Evolutionary conservation across 1,140 invertebrate species (phyloP).

Genomic region (Drosophila kurseongensis): DNA sequence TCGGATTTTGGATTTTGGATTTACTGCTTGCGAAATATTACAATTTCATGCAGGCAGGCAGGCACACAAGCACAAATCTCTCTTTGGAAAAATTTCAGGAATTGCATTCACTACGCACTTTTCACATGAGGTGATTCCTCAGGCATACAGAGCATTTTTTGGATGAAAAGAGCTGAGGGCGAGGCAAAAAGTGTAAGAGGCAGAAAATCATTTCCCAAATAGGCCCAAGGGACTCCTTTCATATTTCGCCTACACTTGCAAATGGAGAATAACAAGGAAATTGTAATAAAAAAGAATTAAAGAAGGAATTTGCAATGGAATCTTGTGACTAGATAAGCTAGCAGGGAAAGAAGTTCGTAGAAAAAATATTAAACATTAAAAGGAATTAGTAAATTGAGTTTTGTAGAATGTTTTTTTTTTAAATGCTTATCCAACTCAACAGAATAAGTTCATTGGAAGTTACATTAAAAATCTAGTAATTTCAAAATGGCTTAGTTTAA

Average conservation of each 20-base stretch:
- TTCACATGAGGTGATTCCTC: slow-evolving; percentile 17
- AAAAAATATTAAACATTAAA: neutral
- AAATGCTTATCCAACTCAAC: too few species aligned
- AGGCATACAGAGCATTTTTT: slow-evolving; percentile 13
- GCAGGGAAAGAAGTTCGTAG: neutral
- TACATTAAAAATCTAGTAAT: too few species aligned
- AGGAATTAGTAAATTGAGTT: too few species aligned
- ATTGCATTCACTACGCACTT: slow-evolving; percentile 45
- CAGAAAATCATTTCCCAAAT: slow-evolving; percentile 27
- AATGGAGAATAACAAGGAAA: neutral
- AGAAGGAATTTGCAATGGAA: neutral
- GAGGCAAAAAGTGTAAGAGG: neutral
- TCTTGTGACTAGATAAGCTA: neutral
- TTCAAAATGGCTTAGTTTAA: too few species aligned
- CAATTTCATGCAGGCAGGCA: slow-evolving; percentile 9
- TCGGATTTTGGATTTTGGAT: slow-evolving; percentile 13
- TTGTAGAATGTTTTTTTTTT: too few species aligned
- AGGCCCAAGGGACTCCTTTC: slow-evolving; percentile 8
- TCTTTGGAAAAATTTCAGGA: slow-evolving; percentile 10
- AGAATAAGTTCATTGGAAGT: too few species aligned
- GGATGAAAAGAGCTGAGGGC: too few species aligned
- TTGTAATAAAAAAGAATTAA: neutral
- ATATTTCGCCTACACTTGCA: slow-evolving; percentile 24
- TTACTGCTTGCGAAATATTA: slow-evolving; percentile 11
- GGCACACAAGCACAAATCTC: neutral